phyloP scores from a whole-genome alignment of 2,113 vertebrate genomes.

The Chrysemys picta region DNA sequence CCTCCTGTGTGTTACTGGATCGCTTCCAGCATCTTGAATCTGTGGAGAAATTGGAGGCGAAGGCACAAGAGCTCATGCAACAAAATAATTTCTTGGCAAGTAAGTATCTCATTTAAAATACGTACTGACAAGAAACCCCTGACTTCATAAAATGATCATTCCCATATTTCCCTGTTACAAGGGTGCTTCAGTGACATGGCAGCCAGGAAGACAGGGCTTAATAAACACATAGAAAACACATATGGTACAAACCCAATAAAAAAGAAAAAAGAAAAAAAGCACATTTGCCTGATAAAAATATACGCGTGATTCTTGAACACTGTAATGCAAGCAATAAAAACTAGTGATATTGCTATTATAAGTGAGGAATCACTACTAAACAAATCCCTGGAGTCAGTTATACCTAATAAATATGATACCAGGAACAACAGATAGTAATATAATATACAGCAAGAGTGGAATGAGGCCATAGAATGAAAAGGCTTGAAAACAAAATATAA shows the following conservation, averaged over 20 bases:
- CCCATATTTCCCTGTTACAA: neutral
- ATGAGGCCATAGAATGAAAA: neutral
- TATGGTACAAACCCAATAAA: neutral
- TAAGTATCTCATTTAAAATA: constrained; percentile 56
- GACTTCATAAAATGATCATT: neutral
- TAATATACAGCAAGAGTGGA: neutral
- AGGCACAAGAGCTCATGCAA: constrained; percentile 68
- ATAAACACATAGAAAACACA: neutral
- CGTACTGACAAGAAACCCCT: neutral
- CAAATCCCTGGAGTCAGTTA: neutral
- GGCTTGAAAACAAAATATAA: neutral
- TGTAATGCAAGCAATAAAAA: neutral
- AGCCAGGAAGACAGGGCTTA: neutral
- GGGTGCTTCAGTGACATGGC: neutral
- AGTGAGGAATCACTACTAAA: neutral
- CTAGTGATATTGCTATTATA: neutral
- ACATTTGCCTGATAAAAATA: neutral
- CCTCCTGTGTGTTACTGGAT: constrained; percentile 75
- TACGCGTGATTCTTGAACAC: neutral
- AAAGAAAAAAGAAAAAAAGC: neutral
- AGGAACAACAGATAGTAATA: neutral
- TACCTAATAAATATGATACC: neutral
- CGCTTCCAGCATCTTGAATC: constrained; percentile 76
- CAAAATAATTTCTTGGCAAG: constrained; percentile 80
- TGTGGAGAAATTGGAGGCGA: constrained; percentile 59